Evolutionary conservation across 2,113 vertebrate genomes (phyloP).

Genomic region (Megaceryle maxima): DNA sequence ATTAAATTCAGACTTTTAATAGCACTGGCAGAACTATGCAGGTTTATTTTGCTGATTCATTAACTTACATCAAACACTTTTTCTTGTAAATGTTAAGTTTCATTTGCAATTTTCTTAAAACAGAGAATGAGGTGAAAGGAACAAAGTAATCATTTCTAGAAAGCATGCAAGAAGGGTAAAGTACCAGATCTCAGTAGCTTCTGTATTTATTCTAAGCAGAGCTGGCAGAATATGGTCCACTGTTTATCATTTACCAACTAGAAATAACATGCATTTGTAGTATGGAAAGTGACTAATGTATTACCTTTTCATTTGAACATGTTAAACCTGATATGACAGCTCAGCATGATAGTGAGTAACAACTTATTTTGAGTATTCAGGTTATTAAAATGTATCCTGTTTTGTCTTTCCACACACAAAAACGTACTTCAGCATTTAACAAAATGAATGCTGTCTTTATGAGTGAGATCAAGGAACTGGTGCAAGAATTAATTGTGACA

Average conservation of each 20-base stretch:
- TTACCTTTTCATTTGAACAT: slow-evolving; percentile 10
- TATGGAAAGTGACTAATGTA: slow-evolving; percentile 26
- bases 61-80: background rate
- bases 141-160: background rate
- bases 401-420: slow-evolving; percentile 14
- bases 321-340: slow-evolving; percentile 10
- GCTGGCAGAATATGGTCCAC: background rate
- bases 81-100: background rate
- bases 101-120: background rate
- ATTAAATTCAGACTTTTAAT: background rate
- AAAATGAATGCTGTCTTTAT: background rate
- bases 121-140: background rate
- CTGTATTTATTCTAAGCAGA: background rate
- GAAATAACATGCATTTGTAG: slow-evolving; percentile 32
- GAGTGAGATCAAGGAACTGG: background rate
- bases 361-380: slow-evolving; percentile 34
- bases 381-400: slow-evolving; percentile 31
- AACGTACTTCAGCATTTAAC: background rate
- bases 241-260: background rate
- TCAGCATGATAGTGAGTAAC: slow-evolving; percentile 33
- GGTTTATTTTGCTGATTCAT: background rate
- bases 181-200: background rate
- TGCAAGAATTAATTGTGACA: slow-evolving; percentile 36
- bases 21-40: background rate
- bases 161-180: background rate